Base-by-base conservation (phyloP, 92 coral and sea anemone genomes). In the Porites lobata region DNA sequence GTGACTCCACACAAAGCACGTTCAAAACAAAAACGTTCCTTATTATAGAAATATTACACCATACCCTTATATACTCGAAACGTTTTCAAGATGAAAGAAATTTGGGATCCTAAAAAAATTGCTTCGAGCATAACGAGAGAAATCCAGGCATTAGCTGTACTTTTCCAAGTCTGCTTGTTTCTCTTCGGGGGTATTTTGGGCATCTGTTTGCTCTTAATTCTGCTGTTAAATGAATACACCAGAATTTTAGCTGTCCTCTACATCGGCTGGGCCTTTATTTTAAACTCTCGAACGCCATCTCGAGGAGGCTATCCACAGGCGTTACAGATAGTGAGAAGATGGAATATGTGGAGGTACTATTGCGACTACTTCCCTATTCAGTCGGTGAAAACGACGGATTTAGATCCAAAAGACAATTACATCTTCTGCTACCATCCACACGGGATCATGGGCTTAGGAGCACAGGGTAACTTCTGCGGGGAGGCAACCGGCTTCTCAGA, bases 381-480 rank as follows among this genome's bases (percentile, higher is more conserved):
- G 50, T 78, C 95, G 64, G 69, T 95, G 47, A 96, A 95, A 57
- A 95, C 99, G 10, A 90, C 91, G 57, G 98, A 96, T 14, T 88
- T 96, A 65, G 99, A 96, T 51, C 98, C 99, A 15, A 84, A 82
- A 86, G 90, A 87, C 38, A 96, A 96, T 80, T 96, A 96, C 77
- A 77, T 96, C 5, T 88, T 96, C 69, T 94, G 96, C 72, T 96
- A 90, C 71, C 99, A 96, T 86, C 99, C 99, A 2, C 99, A 96
- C 64, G 99, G 99, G 0, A 95, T 96, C 4, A 96, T 96, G 47
- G 94, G 95, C n/a, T 87, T 96, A 29, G 99, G 98, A 24, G 95
- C 96, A 7, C 75, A 90, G 24, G 99, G 99, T 8, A 96, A 88
- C 65, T 96, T 96, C 90, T 88, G 92, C 81, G 90, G 92, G 8